phyloP scores from a whole-genome alignment of 2,888 invertebrate species.

The Drosophila ezoana region DNA sequence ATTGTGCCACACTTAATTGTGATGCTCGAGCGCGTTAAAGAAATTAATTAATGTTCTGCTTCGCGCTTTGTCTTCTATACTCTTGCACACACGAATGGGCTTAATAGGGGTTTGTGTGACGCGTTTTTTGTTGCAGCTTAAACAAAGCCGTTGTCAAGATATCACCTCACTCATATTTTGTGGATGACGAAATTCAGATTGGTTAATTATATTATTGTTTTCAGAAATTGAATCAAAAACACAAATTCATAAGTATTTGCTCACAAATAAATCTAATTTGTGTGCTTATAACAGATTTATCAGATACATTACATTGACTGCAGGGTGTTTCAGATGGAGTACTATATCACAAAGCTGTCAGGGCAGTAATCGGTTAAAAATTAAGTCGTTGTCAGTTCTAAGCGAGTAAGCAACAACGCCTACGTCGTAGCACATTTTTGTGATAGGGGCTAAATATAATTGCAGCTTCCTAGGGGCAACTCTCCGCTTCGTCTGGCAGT shows the following conservation, averaged over 20 bases:
- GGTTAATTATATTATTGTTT: background rate
- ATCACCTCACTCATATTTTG: slow-evolving; percentile 1
- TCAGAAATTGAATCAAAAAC: background rate
- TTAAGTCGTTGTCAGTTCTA: too few relatives aligned
- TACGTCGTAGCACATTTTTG: slow-evolving; percentile 16
- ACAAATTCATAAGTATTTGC: background rate
- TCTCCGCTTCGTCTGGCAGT: slow-evolving; percentile 41
- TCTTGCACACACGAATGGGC: slow-evolving; percentile 33
- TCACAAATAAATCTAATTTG: too few relatives aligned
- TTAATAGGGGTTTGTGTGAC: slow-evolving; percentile 75
- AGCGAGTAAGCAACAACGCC: slow-evolving; percentile 15
- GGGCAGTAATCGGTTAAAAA: too few relatives aligned
- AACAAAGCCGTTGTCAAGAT: slow-evolving; percentile 29
- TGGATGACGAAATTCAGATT: background rate
- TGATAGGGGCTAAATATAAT: slow-evolving; percentile 18
- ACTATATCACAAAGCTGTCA: too few relatives aligned
- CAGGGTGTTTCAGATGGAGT: too few relatives aligned
- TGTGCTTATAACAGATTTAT: too few relatives aligned
- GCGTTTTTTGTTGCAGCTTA: slow-evolving; percentile 47
- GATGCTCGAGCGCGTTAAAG: slow-evolving; percentile 67
- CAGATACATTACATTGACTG: too few relatives aligned
- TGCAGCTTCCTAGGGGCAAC: slow-evolving; percentile 11
- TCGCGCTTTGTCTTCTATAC: slow-evolving; percentile 21
- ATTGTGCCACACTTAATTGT: slow-evolving; percentile 75
- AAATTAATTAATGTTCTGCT: slow-evolving; percentile 81